phyloP scores from a whole-genome alignment of 2,797 vertebrate genomes.

The Alauda arvensis region DNA sequence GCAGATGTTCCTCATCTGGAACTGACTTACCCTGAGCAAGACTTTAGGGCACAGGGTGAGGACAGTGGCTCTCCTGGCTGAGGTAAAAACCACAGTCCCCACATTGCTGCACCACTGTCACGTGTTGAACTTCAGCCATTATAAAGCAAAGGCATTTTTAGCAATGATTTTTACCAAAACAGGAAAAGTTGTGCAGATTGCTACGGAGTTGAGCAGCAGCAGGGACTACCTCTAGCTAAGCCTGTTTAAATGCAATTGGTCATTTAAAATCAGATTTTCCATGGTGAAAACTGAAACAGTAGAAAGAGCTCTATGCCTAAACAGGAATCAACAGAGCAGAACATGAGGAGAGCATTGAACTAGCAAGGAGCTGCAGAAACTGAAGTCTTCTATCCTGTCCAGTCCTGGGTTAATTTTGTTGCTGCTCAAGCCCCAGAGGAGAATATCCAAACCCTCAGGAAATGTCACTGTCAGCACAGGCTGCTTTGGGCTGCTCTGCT shows the following conservation, averaged over 20 bases:
- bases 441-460: background rate
- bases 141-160: background rate
- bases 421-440: background rate
- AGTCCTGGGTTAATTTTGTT: background rate
- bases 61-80: background rate
- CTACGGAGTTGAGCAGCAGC: background rate
- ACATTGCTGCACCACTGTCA: background rate
- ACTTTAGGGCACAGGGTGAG: background rate
- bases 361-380: background rate
- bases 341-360: rapidly evolving
- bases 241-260: background rate
- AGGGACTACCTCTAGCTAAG: background rate
- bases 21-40: background rate
- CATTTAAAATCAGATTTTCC: background rate
- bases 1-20: constrained; percentile 6
- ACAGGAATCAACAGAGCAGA: background rate
- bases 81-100: background rate
- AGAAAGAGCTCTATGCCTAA: background rate
- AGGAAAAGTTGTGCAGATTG: background rate
- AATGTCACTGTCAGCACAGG: background rate
- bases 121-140: background rate
- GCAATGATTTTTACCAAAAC: background rate
- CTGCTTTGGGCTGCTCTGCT: background rate
- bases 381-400: background rate
- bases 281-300: background rate